These are phyloP conservation scores for Pachyrhynchus sulphureomaculatus DNA, from an alignment of 1,140 invertebrate genomes.

Conservation along the genomic window DNA sequence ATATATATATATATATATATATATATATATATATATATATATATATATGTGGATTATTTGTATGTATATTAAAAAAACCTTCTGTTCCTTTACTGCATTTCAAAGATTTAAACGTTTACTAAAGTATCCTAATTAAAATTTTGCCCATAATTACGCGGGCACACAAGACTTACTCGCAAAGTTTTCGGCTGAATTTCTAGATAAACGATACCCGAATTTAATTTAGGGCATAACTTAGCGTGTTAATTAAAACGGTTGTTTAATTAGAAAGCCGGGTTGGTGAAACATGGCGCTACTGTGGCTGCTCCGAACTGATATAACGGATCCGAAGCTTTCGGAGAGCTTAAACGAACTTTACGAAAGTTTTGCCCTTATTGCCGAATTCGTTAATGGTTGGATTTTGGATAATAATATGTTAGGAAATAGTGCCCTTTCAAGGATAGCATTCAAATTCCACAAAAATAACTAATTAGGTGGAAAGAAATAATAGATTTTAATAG, in stretches of 20 bases:
- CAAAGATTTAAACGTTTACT: neutral
- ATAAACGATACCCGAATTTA: conserved; percentile 49
- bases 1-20: too few relatives aligned
- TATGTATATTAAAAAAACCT: too few relatives aligned
- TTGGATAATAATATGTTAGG: neutral
- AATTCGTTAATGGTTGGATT: conserved; percentile 1
- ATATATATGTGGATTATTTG: too few relatives aligned
- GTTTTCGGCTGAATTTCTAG: conserved; percentile 33
- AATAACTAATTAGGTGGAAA: too few relatives aligned
- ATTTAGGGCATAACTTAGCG: conserved; percentile 51
- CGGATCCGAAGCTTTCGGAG: neutral
- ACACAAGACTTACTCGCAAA: conserved; percentile 19
- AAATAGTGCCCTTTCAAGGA: too few relatives aligned
- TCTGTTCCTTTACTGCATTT: too few relatives aligned
- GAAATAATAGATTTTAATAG: too few relatives aligned
- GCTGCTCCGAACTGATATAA: conserved; percentile 46
- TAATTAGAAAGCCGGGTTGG: conserved; percentile 49
- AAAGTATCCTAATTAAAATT: neutral
- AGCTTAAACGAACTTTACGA: conserved; percentile 18
- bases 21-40: too few relatives aligned
- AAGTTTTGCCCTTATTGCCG: conserved; percentile 12
- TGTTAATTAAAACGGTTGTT: conserved; percentile 54
- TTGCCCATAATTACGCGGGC: neutral
- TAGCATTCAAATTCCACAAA: too few relatives aligned
- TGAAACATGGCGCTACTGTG: conserved; percentile 42